Conservation (phyloP, 2,888 invertebrate species). For the Lagria hirta region DNA sequence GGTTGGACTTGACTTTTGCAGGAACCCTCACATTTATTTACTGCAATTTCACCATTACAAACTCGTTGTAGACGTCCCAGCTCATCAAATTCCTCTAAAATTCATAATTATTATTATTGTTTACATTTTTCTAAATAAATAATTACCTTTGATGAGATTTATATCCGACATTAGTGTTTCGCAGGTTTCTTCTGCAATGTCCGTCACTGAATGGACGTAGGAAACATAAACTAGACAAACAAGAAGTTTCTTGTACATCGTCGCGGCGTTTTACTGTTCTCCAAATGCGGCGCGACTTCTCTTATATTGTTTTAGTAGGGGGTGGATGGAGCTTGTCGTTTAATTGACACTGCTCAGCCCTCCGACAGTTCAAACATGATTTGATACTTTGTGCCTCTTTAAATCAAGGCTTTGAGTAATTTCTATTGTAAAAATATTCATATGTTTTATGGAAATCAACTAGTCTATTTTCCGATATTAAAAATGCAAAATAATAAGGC, state of each 20-base stretch:
- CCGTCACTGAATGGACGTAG: conserved; percentile 39
- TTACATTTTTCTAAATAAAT: not conserved
- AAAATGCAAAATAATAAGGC: too few species aligned
- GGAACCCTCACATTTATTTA: conserved; percentile 92
- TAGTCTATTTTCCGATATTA: too few species aligned
- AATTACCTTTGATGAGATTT: conserved; percentile 81
- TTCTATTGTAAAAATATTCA: too few species aligned
- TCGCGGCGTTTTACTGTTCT: conserved; percentile 14
- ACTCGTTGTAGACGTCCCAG: conserved; percentile 80
- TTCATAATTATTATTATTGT: too few species aligned
- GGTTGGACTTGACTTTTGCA: conserved; percentile 92
- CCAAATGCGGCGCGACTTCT: too few species aligned
- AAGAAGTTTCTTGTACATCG: conserved; percentile 29
- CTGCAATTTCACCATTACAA: conserved; percentile 85
- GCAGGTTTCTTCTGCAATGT: conserved; percentile 70
- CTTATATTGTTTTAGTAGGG: conserved; percentile 7
- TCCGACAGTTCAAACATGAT: conserved; percentile 1
- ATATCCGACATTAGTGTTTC: conserved; percentile 85
- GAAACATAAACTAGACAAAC: conserved; percentile 35
- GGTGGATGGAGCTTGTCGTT: conserved; percentile 22
- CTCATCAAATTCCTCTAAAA: conserved; percentile 84
- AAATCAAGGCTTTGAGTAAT: too few species aligned
- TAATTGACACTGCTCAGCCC: conserved; percentile 9
- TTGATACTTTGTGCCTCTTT: too few species aligned
- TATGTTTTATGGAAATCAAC: too few species aligned